These are phyloP conservation scores for Catostomus latipinnis DNA, from an alignment of 2,797 vertebrate genomes.

Conservation along the genomic window DNA sequence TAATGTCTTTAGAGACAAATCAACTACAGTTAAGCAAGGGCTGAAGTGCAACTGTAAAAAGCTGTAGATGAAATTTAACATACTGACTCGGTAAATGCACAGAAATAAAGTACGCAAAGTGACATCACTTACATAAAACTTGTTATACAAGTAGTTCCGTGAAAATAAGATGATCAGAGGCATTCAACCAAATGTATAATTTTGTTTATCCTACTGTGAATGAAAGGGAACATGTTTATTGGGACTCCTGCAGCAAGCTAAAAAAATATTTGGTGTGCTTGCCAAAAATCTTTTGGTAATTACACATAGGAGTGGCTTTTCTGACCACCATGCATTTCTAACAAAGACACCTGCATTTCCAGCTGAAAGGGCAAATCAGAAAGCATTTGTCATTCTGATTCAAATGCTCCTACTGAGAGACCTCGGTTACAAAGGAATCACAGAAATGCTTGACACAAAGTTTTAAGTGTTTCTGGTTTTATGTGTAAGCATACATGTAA, in stretches of 20 bases:
- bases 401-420: conserved; percentile 57
- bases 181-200: conserved; percentile 63
- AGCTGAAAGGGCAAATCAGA: conserved; percentile 64
- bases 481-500: conserved; percentile 15
- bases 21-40: conserved; percentile 6
- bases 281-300: conserved; percentile 66
- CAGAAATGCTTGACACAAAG: conserved; percentile 32
- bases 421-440: conserved; percentile 15
- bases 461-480: conserved; percentile 24
- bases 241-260: conserved; percentile 56
- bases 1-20: conserved; percentile 36
- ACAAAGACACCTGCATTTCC: conserved; percentile 74
- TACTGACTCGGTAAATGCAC: not conserved
- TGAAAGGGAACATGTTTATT: conserved; percentile 52
- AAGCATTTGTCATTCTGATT: conserved; percentile 68
- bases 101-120: conserved; percentile 7
- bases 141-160: conserved; percentile 18
- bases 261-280: conserved; percentile 56
- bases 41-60: not conserved
- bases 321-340: conserved; percentile 61
- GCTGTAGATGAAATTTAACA: not conserved
- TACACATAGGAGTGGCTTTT: conserved; percentile 64
- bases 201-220: conserved; percentile 56
- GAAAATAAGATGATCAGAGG: conserved; percentile 44
- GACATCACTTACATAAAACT: conserved; percentile 26